These are phyloP conservation scores for Mimachlamys varia DNA, from an alignment of 2,888 invertebrate genomes.

Conservation along the genomic window DNA sequence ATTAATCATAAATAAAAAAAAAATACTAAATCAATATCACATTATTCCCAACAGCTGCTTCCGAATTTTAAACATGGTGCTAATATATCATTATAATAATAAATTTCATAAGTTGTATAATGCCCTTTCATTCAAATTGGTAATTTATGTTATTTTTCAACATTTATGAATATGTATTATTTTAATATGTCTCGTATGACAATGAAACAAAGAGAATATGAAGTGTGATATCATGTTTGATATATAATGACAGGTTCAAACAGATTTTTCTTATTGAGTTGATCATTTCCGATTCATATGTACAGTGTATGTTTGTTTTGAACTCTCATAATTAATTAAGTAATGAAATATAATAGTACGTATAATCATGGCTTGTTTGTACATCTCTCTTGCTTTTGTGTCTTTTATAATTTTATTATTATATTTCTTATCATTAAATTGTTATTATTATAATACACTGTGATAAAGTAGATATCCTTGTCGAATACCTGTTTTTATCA, in stretches of 20 bases:
- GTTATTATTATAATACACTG: too few species aligned
- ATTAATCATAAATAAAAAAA: background rate
- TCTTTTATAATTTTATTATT: too few species aligned
- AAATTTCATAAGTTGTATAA: background rate
- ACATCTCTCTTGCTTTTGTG: too few species aligned
- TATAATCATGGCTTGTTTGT: too few species aligned
- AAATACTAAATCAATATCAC: background rate
- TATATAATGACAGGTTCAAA: background rate
- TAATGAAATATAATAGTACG: too few species aligned
- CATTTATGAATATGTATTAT: constrained; percentile 2
- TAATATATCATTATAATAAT: background rate
- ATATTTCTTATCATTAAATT: too few species aligned
- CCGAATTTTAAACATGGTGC: background rate
- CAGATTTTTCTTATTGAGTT: background rate
- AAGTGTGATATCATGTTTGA: background rate
- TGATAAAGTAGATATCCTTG: too few species aligned
- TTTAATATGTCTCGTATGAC: background rate
- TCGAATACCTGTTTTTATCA: too few species aligned
- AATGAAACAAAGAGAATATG: background rate
- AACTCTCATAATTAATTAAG: too few species aligned
- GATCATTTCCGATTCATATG: too few species aligned
- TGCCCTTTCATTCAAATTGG: background rate
- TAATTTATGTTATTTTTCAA: background rate
- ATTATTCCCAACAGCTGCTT: background rate
- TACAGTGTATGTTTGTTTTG: too few species aligned